Percentiles rank a stretch among this genome's conserved stretches.
phyloP scores from a whole-genome alignment of 2,888 invertebrate species.

The Caenorhabditis sp. region DNA sequence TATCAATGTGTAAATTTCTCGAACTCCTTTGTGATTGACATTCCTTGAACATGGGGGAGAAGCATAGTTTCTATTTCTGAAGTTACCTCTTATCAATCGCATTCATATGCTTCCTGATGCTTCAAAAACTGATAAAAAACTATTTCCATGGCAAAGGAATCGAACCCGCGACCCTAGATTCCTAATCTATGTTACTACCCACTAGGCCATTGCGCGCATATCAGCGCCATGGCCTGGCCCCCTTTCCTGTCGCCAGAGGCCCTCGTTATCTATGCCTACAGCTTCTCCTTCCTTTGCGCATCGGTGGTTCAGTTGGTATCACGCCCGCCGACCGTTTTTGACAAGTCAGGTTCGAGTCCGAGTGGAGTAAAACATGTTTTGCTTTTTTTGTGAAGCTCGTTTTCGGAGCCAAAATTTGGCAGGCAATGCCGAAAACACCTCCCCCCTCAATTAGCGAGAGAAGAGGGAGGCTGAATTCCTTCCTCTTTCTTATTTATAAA shows the following conservation, averaged over 20 bases:
- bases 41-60: too few species aligned
- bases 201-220: slow-evolving; percentile 4
- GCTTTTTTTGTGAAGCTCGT: too few species aligned
- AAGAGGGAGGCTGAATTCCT: slow-evolving; percentile 27
- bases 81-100: too few species aligned
- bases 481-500: not conserved
- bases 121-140: not conserved
- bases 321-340: not conserved
- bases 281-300: not conserved
- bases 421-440: slow-evolving; percentile 1
- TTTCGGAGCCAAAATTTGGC: too few species aligned
- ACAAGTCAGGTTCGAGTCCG: not conserved
- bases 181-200: not conserved
- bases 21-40: not conserved
- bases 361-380: not conserved
- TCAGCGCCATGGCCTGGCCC: too few species aligned
- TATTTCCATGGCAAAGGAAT: not conserved
- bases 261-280: not conserved
- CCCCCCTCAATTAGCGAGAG: slow-evolving; percentile 18
- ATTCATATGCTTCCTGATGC: not conserved
- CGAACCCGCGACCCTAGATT: not conserved
- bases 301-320: not conserved
- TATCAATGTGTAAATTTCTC: not conserved
- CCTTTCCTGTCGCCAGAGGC: not conserved
- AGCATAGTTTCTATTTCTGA: not conserved